phyloP scores from a whole-genome alignment of 2,113 vertebrate species.

The Sturnira hondurensis region DNA sequence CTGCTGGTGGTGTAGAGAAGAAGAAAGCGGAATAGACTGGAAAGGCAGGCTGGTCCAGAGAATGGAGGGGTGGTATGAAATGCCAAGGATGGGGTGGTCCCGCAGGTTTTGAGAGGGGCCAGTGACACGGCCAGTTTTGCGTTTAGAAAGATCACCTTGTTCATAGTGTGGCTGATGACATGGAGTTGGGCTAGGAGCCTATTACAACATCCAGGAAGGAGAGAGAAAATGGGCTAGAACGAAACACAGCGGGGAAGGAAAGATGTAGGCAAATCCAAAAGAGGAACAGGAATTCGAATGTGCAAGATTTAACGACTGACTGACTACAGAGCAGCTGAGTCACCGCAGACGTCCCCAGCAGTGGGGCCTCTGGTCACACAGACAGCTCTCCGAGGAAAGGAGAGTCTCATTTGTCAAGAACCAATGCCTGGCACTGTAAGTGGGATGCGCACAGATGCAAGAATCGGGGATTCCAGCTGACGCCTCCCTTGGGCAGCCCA shows the following conservation, averaged over 20 bases:
- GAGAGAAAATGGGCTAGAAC: background rate
- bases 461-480: background rate
- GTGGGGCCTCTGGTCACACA: background rate
- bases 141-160: background rate
- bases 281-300: background rate
- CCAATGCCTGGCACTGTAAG: background rate
- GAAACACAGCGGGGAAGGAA: background rate
- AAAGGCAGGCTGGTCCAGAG: background rate
- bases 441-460: background rate
- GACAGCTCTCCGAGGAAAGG: background rate
- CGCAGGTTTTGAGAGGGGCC: background rate
- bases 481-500: background rate
- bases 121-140: background rate
- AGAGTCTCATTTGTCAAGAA: background rate
- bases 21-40: background rate
- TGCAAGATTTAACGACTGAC: background rate
- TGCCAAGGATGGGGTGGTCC: fast-evolving
- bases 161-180: background rate
- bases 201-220: background rate
- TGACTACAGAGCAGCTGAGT: background rate
- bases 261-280: background rate
- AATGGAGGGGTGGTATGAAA: background rate
- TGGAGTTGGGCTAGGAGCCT: background rate
- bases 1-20: background rate
- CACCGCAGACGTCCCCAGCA: background rate